phyloP scores from a whole-genome alignment of 2,797 vertebrate species.

The Coregonus suidteri region DNA sequence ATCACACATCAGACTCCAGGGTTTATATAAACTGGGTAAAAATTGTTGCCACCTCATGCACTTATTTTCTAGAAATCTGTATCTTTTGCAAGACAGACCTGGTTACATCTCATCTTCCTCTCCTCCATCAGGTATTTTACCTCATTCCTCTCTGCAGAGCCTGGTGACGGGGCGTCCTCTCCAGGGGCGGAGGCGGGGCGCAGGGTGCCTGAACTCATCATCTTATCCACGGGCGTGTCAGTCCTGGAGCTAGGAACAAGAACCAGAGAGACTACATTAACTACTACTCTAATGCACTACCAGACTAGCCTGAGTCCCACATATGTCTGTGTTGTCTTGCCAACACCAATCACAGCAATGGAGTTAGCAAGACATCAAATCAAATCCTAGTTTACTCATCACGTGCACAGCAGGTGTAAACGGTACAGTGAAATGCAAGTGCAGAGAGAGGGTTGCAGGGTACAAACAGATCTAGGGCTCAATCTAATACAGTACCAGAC shows the following conservation, averaged over 20 bases:
- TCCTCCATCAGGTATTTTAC: conserved; percentile 62
- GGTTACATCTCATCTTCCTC: neutral
- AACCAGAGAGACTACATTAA: conserved; percentile 1
- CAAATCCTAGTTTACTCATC: no score
- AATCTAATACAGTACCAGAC: no score
- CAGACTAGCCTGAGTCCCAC: no score
- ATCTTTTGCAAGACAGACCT: neutral
- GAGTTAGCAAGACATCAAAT: no score
- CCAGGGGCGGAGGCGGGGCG: conserved; percentile 82
- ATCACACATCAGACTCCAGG: neutral
- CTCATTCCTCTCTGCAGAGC: conserved; percentile 88
- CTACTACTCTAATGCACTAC: no score
- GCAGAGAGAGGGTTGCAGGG: no score
- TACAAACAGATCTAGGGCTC: no score
- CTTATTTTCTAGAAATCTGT: neutral
- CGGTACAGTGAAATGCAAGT: no score
- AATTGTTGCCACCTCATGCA: no score
- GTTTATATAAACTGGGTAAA: neutral
- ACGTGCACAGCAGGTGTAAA: no score
- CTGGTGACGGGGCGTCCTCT: conserved; percentile 72
- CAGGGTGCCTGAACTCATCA: conserved; percentile 75
- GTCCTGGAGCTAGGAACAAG: conserved; percentile 77
- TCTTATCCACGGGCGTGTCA: conserved; percentile 91
- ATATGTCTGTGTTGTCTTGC: no score
- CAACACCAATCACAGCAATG: no score